These are phyloP conservation scores for Leistus spinibarbis DNA, from an alignment of 2,888 invertebrate species.

Conservation along the genomic window DNA sequence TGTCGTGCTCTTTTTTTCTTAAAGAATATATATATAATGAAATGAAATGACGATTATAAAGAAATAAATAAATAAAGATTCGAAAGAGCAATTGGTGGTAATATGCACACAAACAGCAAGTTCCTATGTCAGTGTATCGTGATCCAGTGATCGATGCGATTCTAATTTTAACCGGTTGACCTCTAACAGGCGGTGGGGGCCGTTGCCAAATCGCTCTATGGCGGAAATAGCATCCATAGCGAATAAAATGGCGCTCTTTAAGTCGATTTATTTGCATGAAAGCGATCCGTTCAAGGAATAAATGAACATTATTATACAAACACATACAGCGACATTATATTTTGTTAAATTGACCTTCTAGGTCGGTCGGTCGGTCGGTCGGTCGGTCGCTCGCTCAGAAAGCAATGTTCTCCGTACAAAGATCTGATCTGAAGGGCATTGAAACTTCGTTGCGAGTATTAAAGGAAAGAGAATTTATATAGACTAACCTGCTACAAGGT, in stretches of 20 bases:
- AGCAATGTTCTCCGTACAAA: background rate
- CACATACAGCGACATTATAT: background rate
- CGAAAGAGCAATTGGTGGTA: too few relatives aligned
- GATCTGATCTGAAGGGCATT: background rate
- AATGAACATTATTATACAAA: background rate
- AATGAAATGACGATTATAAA: too few relatives aligned
- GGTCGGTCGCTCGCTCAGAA: too few relatives aligned
- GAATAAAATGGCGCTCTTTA: conserved; percentile 3
- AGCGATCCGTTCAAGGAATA: background rate
- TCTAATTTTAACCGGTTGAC: conserved; percentile 16
- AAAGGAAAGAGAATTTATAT: background rate
- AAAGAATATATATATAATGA: too few relatives aligned
- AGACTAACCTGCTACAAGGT: background rate
- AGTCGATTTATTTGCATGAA: background rate
- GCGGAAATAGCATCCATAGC: conserved; percentile 13
- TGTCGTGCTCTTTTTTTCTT: too few relatives aligned
- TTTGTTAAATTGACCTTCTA: background rate
- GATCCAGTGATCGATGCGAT: conserved; percentile 9
- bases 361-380: too few relatives aligned
- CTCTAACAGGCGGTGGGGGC: conserved; percentile 4
- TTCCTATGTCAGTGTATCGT: background rate
- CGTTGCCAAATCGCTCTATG: conserved; percentile 5
- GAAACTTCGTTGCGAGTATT: background rate
- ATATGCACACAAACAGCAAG: too few relatives aligned
- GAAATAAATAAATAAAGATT: too few relatives aligned